Conservation (phyloP, 2,888 invertebrate genomes). For the Notodonta dromedarius region DNA sequence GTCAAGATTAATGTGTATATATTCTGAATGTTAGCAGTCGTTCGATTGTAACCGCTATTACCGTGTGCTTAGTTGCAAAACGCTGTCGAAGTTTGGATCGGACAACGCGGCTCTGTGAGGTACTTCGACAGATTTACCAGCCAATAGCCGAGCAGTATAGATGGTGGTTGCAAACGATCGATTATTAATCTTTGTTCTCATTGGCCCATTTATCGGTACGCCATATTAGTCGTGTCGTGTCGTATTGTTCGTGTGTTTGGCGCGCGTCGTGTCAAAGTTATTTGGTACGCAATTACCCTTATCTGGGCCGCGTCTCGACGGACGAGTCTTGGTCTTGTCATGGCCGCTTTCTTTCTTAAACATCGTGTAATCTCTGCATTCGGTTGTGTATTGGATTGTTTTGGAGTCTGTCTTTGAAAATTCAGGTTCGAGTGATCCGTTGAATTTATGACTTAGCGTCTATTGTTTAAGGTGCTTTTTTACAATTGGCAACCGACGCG, state of each 20-base stretch:
- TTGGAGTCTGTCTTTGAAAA: background rate
- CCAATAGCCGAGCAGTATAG: background rate
- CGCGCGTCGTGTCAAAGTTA: slow-evolving; percentile 1
- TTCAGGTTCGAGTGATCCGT: too few species aligned
- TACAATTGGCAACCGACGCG: background rate
- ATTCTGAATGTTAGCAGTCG: background rate
- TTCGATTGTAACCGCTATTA: background rate
- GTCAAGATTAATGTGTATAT: background rate
- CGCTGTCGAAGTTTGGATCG: slow-evolving; percentile 3
- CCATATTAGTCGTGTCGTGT: background rate
- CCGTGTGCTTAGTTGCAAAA: background rate
- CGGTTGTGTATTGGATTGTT: background rate
- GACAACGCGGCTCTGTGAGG: background rate
- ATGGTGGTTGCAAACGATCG: background rate
- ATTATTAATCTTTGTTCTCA: background rate
- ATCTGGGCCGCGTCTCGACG: slow-evolving; percentile 3
- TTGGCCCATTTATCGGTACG: slow-evolving; percentile 5
- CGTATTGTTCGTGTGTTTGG: background rate
- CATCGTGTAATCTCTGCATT: background rate
- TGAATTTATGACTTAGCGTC: background rate
- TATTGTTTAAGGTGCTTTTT: background rate
- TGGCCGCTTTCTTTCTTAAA: background rate
- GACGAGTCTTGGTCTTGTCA: background rate
- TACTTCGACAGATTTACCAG: background rate
- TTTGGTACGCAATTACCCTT: slow-evolving; percentile 4